Percentiles rank a stretch among this genome's conserved stretches.
Evolutionary conservation across 2,113 vertebrate genomes (phyloP).

Genomic region (Herpailurus yagouaroundi): DNA sequence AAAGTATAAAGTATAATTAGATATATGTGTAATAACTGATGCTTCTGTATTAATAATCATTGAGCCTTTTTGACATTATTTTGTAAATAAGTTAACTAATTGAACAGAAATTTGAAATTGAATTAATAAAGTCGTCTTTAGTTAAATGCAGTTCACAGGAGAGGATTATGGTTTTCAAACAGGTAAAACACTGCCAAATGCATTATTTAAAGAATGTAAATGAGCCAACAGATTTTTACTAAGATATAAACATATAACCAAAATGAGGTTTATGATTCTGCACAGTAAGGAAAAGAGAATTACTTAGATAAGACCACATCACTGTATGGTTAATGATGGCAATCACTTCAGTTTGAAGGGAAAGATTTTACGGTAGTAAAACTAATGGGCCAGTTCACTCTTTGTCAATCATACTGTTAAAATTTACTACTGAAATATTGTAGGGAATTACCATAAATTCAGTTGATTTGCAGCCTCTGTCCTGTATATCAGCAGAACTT

Average conservation of each 20-base stretch:
- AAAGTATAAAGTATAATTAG: neutral
- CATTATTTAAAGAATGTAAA: neutral
- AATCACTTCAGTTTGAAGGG: conserved; percentile 24
- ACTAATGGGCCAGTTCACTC: conserved; percentile 50
- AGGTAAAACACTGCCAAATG: conserved; percentile 3
- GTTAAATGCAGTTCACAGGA: neutral
- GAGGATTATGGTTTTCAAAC: neutral
- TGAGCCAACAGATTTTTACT: neutral
- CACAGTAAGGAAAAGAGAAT: conserved; percentile 35
- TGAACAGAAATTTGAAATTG: neutral
- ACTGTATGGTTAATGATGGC: neutral
- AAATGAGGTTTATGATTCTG: conserved; percentile 41
- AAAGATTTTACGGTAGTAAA: conserved; percentile 52
- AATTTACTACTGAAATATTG: conserved; percentile 65
- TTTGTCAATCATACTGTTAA: conserved; percentile 66
- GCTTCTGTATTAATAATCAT: neutral
- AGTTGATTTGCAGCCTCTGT: conserved; percentile 27
- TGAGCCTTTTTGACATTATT: neutral
- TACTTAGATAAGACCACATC: neutral
- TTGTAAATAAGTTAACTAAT: neutral
- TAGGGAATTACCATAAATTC: conserved; percentile 38
- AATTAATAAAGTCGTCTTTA: neutral
- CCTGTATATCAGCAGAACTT: neutral
- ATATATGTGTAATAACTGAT: neutral
- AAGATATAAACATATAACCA: neutral